Base-by-base conservation (phyloP, 92 coral and sea anemone genomes). In the Bergia puertoricense region DNA sequence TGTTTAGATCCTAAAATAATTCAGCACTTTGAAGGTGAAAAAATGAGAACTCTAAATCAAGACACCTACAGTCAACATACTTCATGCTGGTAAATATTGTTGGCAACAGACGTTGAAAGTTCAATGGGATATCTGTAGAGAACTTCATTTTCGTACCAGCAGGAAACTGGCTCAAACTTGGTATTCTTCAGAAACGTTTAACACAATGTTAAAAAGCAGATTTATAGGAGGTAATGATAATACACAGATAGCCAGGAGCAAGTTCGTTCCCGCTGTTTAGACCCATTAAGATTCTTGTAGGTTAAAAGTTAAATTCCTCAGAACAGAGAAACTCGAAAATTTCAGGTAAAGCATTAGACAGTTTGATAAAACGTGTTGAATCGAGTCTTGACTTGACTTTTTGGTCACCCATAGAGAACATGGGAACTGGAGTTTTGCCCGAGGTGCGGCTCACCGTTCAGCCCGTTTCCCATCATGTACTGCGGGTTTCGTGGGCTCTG, bases 401-500 rank as follows among this genome's bases (percentile, higher is more conserved):
- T 62, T 20, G 23, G 69, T 13, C 23, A 4, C 7, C 69, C 4
- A 23, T 62, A 73, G 77, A 43, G 43, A 73, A 8, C 42, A 5
- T 30, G 43, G 13, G 14, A 22, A 39, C 42, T 73, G 16, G 43
- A 10, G 43, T 0, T 10, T 23, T 73, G 42, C 77, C 77, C 15
- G 6, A 23, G 43, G 4, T 73, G 40, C 77, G 43, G 77, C 40
- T 72, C 41, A 20, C 14, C 14, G 40, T 72, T 11, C 40, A 30
- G 76, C 76, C 76, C 0, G 76, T 72, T 36, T 72, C 76, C 76
- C 76, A 72, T 14, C 30, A 72, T 36, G 76, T 43, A 72, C 76
- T 72, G 39, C 76, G n/a, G 18, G 76, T 72, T 23, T 72, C 76
- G 42, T 72, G 76, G 76, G 5, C 40, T 72, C 76, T 72, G 18